Conservation (phyloP, 2,797 vertebrate species). For the Borostomias antarcticus region DNA sequence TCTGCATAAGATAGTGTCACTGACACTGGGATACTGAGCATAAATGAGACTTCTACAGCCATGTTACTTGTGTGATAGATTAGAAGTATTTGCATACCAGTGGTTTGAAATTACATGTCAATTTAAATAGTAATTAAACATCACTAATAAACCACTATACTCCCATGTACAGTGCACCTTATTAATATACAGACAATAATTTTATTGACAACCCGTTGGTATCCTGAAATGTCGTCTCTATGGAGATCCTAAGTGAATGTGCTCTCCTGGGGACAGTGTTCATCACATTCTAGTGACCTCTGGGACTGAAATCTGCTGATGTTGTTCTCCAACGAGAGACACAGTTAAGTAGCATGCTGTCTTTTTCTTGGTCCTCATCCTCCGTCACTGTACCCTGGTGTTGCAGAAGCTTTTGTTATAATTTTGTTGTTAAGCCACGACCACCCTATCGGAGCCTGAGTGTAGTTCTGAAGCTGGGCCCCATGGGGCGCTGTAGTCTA, state of each 20-base stretch:
- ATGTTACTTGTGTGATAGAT: background rate
- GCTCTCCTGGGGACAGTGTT: constrained; percentile 3
- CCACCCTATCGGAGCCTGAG: background rate
- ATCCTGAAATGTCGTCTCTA: background rate
- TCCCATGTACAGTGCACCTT: background rate
- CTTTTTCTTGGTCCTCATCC: constrained; percentile 3
- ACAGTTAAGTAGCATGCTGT: constrained; percentile 8
- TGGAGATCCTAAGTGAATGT: constrained; percentile 1
- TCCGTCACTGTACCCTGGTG: constrained; percentile 11
- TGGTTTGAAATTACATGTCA: background rate
- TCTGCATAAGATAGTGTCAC: no score
- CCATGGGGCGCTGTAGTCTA: background rate
- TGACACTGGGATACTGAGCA: background rate
- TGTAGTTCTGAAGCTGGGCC: background rate
- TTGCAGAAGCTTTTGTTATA: constrained; percentile 22
- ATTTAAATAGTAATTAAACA: background rate
- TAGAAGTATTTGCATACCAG: background rate
- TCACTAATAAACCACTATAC: background rate
- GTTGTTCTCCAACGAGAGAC: constrained; percentile 5
- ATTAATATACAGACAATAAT: background rate
- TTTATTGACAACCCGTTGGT: background rate
- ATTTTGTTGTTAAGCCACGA: background rate
- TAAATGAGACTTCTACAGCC: background rate
- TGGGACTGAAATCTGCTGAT: background rate
- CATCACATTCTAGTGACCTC: background rate